Evolutionary conservation across 2,113 vertebrate genomes (phyloP).

Genomic region (Hippopotamus amphibius): DNA sequence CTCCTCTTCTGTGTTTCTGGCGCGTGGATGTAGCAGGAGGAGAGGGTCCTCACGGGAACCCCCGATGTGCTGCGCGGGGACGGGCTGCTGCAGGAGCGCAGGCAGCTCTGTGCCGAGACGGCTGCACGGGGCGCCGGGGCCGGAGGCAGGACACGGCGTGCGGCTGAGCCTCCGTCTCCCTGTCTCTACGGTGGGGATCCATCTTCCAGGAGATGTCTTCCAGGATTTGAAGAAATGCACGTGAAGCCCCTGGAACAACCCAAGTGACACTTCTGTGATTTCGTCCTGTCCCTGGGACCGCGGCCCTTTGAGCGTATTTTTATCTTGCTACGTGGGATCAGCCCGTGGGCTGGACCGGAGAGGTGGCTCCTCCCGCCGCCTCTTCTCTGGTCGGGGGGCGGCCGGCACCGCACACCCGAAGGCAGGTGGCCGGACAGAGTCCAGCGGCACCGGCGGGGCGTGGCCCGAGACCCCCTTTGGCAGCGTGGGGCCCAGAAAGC

Average conservation of each 20-base stretch:
- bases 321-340: background rate
- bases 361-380: background rate
- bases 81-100: background rate
- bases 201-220: background rate
- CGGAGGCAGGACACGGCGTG: background rate
- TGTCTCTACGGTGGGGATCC: rapidly evolving
- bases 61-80: background rate
- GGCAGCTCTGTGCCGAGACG: background rate
- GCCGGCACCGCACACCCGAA: background rate
- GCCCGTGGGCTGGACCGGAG: background rate
- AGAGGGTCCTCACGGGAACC: background rate
- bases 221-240: background rate
- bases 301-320: background rate
- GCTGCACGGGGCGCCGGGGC: background rate
- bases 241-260: background rate
- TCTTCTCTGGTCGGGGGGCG: background rate
- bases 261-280: background rate
- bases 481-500: too few species aligned
- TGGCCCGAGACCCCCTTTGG: too few species aligned
- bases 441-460: background rate
- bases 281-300: background rate
- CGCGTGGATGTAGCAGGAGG: background rate
- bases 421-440: background rate
- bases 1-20: slow-evolving; percentile 16
- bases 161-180: background rate